Evolutionary conservation across 2,113 vertebrate genomes (phyloP).

Genomic region (Micronycteris hirsuta): DNA sequence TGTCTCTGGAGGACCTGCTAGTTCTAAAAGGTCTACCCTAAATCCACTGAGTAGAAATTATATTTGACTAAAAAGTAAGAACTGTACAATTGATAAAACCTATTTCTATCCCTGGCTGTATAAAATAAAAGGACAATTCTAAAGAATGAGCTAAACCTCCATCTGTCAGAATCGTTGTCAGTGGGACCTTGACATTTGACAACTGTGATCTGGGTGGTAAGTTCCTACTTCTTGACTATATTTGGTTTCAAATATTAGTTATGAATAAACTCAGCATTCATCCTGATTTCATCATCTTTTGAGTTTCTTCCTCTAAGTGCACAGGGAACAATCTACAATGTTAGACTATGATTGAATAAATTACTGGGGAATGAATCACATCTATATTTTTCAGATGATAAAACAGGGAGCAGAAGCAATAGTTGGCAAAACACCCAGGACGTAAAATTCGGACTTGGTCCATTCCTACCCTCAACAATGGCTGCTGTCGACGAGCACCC

Average conservation of each 20-base stretch:
- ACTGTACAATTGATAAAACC: background rate
- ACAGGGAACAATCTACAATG: background rate
- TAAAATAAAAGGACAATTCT: background rate
- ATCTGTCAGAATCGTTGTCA: background rate
- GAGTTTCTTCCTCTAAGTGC: background rate
- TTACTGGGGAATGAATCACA: background rate
- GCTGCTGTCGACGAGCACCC: background rate
- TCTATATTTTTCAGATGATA: slow-evolving; percentile 11
- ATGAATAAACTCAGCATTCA: background rate
- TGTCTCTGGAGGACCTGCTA: background rate
- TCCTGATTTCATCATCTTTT: background rate
- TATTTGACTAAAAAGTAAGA: background rate
- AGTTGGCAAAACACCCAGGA: background rate
- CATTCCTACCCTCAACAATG: background rate
- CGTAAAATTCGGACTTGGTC: background rate
- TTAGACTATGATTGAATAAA: background rate
- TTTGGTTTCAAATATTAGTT: background rate
- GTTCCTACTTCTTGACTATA: background rate
- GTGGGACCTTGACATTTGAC: background rate
- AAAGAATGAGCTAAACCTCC: background rate
- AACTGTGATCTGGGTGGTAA: background rate
- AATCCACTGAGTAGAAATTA: background rate
- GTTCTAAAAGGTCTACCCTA: background rate
- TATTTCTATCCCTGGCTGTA: background rate
- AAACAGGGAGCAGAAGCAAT: background rate